Evolutionary conservation across 1,140 invertebrate genomes (phyloP).

Genomic region (Uloborus diversus): DNA sequence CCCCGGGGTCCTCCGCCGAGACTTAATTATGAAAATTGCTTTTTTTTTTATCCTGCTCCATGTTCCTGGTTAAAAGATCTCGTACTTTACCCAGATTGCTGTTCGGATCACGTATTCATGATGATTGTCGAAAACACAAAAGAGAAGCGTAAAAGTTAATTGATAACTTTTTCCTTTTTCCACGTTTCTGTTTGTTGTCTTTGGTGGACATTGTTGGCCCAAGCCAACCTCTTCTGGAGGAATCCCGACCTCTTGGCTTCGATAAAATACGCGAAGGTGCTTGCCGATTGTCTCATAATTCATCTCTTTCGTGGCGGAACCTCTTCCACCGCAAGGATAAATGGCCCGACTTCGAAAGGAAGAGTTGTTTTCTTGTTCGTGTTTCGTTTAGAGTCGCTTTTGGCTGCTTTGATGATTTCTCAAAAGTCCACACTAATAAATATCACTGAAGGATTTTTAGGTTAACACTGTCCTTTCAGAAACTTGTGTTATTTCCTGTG

Average conservation of each 20-base stretch:
- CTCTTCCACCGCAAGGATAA: too few relatives aligned
- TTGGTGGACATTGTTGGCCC: conserved; percentile 6
- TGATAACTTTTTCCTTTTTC: conserved; percentile 18
- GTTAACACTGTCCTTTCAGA: too few relatives aligned
- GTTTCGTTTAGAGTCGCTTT: too few relatives aligned
- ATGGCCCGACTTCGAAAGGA: too few relatives aligned
- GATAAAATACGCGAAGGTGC: neutral
- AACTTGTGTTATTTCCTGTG: too few relatives aligned
- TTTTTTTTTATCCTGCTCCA: neutral
- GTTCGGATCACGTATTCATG: conserved; percentile 26
- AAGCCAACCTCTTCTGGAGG: neutral
- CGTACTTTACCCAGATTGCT: too few relatives aligned
- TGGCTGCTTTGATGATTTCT: too few relatives aligned
- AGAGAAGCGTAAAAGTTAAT: conserved; percentile 22
- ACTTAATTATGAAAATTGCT: conserved; percentile 43
- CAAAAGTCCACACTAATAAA: too few relatives aligned
- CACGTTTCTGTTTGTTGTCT: neutral
- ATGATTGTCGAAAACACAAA: neutral
- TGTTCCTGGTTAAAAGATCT: neutral
- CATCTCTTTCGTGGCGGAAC: too few relatives aligned
- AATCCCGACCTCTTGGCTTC: conserved; percentile 4
- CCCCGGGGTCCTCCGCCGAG: neutral
- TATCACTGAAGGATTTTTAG: too few relatives aligned
- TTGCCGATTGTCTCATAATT: too few relatives aligned
- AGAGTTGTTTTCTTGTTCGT: too few relatives aligned